Percentiles rank a stretch among this genome's conserved stretches.
Evolutionary conservation across 2,113 vertebrate genomes (phyloP).

Genomic region (Mormyrus iriodes): DNA sequence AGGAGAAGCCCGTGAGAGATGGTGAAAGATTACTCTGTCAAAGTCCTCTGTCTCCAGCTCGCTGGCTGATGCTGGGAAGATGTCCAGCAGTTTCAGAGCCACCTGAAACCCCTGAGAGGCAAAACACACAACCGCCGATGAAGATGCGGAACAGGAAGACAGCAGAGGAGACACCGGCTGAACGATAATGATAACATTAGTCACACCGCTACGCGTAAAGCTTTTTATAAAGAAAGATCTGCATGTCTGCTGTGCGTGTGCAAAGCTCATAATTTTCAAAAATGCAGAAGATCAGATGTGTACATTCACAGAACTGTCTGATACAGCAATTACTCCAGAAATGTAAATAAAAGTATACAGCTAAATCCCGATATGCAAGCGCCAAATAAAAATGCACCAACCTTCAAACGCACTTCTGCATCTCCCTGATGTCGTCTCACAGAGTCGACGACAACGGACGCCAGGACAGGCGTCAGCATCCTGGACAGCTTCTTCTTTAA

Average conservation of each 20-base stretch:
- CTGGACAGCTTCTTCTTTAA: slow-evolving; percentile 74
- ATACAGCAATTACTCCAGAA: neutral
- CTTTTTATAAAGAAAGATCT: neutral
- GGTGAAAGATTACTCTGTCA: slow-evolving; percentile 78
- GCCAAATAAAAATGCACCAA: slow-evolving; percentile 35
- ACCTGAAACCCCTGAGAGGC: slow-evolving; percentile 71
- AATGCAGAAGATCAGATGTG: no score
- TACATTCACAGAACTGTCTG: no score
- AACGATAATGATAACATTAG: neutral
- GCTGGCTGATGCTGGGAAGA: slow-evolving; percentile 69
- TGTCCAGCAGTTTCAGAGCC: slow-evolving; percentile 69
- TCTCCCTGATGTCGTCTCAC: slow-evolving; percentile 69
- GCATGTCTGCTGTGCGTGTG: no score
- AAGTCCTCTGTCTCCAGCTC: slow-evolving; percentile 75
- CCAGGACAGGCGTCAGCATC: slow-evolving; percentile 72
- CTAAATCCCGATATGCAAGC: neutral
- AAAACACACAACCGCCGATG: neutral
- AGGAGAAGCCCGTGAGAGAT: slow-evolving; percentile 61
- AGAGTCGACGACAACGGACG: slow-evolving; percentile 70
- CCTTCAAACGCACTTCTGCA: slow-evolving; percentile 71
- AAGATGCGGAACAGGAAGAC: neutral
- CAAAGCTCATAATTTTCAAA: no score
- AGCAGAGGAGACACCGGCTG: no score
- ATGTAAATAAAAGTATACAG: neutral
- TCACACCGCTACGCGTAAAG: neutral